Conservation (phyloP, 2,113 vertebrate species). For the Notiomystis cincta region DNA sequence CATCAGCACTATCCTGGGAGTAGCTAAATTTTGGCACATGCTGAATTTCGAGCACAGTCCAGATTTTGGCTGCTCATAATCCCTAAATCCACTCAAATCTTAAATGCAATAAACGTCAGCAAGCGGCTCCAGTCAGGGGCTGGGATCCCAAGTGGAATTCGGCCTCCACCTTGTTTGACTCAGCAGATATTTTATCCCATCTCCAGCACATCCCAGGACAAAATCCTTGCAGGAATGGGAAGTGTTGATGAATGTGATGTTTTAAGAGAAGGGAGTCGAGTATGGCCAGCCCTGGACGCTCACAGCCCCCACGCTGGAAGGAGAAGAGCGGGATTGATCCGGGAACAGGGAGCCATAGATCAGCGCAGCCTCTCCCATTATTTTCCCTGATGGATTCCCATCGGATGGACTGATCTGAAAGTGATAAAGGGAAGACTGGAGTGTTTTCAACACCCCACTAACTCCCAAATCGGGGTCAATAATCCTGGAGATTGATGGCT, state of each 20-base stretch:
- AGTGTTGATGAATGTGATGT: neutral
- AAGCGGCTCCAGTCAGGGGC: neutral
- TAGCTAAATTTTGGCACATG: fast-evolving
- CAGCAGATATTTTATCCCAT: neutral
- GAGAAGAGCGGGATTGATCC: constrained; percentile 25
- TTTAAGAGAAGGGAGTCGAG: neutral
- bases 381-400: constrained; percentile 58
- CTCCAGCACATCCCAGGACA: neutral
- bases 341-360: neutral
- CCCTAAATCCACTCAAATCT: neutral
- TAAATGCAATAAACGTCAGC: neutral
- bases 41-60: neutral
- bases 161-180: neutral
- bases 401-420: constrained; percentile 42
- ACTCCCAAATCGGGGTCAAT: constrained; percentile 47
- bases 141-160: neutral
- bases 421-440: constrained; percentile 54
- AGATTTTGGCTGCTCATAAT: neutral
- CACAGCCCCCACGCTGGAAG: neutral
- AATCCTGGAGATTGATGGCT: constrained; percentile 59
- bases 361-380: constrained; percentile 15
- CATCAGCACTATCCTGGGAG: neutral
- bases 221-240: neutral
- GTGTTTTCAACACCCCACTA: constrained; percentile 50
- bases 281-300: fast-evolving